These are phyloP conservation scores for Trypoxylus dichotomus DNA, from an alignment of 1,140 invertebrate species.

Conservation along the genomic window DNA sequence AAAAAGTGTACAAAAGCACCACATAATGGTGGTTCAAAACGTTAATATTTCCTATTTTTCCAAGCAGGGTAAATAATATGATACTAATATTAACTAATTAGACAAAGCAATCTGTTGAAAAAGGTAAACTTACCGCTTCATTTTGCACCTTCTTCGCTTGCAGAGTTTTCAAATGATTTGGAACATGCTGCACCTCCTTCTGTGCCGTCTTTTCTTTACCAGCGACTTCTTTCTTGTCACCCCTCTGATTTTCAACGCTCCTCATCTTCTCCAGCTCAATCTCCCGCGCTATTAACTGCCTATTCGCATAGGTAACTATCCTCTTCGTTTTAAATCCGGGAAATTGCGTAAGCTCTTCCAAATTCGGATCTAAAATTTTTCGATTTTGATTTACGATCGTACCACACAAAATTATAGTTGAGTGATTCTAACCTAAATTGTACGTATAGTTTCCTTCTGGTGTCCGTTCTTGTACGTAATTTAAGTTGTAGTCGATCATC, in stretches of 20 bases:
- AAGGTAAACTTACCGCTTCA: conserved; percentile 28
- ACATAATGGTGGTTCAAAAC: too few species aligned
- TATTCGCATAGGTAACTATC: conserved; percentile 65
- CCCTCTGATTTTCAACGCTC: conserved; percentile 47
- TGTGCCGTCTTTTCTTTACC: conserved; percentile 29
- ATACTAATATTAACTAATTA: too few species aligned
- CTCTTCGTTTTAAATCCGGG: conserved; percentile 47
- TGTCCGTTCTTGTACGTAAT: conserved; percentile 78
- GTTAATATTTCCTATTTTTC: too few species aligned
- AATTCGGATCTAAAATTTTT: conserved; percentile 48
- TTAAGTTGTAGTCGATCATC: conserved; percentile 89
- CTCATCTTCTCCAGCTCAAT: conserved; percentile 73
- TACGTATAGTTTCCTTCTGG: conserved; percentile 80
- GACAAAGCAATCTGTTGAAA: background rate
- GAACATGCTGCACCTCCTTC: conserved; percentile 47
- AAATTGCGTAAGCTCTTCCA: conserved; percentile 53
- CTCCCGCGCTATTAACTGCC: conserved; percentile 78
- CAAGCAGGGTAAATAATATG: too few species aligned
- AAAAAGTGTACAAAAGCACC: too few species aligned
- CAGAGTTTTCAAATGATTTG: conserved; percentile 68
- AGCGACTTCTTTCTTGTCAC: background rate
- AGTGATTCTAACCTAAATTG: conserved; percentile 74
- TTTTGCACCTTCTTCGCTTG: conserved; percentile 58
- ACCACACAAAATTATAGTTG: background rate
- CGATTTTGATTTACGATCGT: background rate